phyloP scores from a whole-genome alignment of 64 coral and sea anemone genomes.

The Pachyseris speciosa region DNA sequence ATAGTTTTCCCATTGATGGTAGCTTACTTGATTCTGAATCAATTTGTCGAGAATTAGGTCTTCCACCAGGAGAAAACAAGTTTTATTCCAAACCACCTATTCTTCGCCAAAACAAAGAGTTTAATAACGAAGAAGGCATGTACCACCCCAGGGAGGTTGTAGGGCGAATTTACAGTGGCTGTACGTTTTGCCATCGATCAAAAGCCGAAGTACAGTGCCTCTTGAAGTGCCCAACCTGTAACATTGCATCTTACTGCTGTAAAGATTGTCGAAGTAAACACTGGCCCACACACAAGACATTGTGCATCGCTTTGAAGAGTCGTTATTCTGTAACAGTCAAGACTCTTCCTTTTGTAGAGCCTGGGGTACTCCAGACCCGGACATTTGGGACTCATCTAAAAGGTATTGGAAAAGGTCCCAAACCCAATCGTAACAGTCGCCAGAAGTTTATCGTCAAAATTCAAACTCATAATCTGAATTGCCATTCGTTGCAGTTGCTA shows the following conservation, averaged over 20 bases:
- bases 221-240: constrained; percentile 26
- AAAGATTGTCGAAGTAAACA: constrained; percentile 56
- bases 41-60: too few species aligned
- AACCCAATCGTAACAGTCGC: constrained; percentile 44
- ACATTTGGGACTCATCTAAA: constrained; percentile 70
- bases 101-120: not conserved
- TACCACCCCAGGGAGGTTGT: constrained; percentile 65
- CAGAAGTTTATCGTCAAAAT: constrained; percentile 74
- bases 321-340: constrained; percentile 57
- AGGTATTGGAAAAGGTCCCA: constrained; percentile 60
- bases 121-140: constrained; percentile 56
- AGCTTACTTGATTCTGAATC: not conserved
- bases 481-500: constrained; percentile 57
- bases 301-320: constrained; percentile 37
- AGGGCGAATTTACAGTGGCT: not conserved
- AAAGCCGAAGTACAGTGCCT: not conserved
- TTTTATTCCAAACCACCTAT: constrained; percentile 42
- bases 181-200: constrained; percentile 68
- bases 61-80: constrained; percentile 68
- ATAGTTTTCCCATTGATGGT: not conserved
- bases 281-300: constrained; percentile 34
- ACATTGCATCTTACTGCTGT: constrained; percentile 58
- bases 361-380: not conserved
- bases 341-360: not conserved
- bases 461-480: constrained; percentile 57